phyloP scores from a whole-genome alignment of 2,797 vertebrate genomes.

The Champsocephalus gunnari region DNA sequence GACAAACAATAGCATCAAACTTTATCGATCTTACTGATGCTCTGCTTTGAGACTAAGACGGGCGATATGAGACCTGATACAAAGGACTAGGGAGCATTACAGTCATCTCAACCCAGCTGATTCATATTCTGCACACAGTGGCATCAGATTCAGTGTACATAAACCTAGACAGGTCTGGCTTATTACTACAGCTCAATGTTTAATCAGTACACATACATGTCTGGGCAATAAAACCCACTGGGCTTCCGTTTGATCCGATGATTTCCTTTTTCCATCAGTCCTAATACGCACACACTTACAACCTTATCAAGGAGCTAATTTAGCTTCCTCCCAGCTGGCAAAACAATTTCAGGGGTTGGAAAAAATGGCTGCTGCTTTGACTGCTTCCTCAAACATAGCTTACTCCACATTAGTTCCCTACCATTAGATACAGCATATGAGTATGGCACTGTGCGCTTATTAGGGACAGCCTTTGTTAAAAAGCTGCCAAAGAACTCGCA shows the following conservation, averaged over 20 bases:
- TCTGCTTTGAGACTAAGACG: slow-evolving; percentile 47
- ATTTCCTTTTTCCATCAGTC: slow-evolving; percentile 35
- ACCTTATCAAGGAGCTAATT: slow-evolving; percentile 30
- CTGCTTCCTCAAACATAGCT: slow-evolving; percentile 41
- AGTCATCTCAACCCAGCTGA: slow-evolving; percentile 29
- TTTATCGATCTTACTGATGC: slow-evolving; percentile 39
- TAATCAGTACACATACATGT: slow-evolving; percentile 62
- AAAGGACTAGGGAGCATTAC: slow-evolving; percentile 55
- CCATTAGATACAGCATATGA: not conserved
- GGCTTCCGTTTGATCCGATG: slow-evolving; percentile 41
- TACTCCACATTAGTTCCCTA: slow-evolving; percentile 35
- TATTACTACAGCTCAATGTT: slow-evolving; percentile 62
- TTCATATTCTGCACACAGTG: slow-evolving; percentile 61
- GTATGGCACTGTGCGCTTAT: not conserved
- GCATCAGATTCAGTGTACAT: slow-evolving; percentile 55
- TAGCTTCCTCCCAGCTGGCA: slow-evolving; percentile 29
- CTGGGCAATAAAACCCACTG: slow-evolving; percentile 54
- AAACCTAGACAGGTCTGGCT: slow-evolving; percentile 55
- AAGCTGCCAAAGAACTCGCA: not conserved
- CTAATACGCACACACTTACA: slow-evolving; percentile 32
- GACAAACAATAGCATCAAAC: slow-evolving; percentile 40
- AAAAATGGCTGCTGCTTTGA: slow-evolving; percentile 22
- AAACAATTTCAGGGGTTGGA: slow-evolving; percentile 6
- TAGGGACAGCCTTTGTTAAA: slow-evolving; percentile 27
- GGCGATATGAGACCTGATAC: slow-evolving; percentile 39